Base-by-base conservation (phyloP, 2,113 vertebrate genomes). In the Gila orcuttii region DNA sequence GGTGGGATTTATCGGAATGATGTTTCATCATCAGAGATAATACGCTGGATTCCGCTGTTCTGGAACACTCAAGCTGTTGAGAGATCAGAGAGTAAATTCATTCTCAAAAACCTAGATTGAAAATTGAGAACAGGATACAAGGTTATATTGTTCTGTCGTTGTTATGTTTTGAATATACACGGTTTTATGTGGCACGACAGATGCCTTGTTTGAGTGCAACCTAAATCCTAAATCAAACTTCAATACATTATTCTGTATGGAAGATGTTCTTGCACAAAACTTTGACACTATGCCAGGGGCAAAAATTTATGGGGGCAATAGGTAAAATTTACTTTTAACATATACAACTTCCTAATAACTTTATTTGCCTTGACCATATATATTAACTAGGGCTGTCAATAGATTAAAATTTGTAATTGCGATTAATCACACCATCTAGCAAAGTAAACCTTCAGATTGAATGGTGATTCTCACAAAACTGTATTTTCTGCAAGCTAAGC, bases 71-170 rank as follows among this genome's bases (percentile, higher is more conserved):
- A 6, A 79, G 62, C 60, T 85, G 64, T 52, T 17, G 77, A 60
- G 77, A 86, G 77, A 80, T 80, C 52, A 59, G 77, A 71, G 79
- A 79, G 75, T 42, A 57, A 73, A 79, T 80, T 86, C n/a, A 60
- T 60, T 86, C 77, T 73, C 17, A 31, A 73, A 68, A 80, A 80
- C 75, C 73, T 45, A n/a, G 77, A 71, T 80, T 60, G 77, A 80
- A 71, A 73, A 86, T 47, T 80, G 77, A 69, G 25, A 80, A 80
- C 10, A 45, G 36, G 78, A 86, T 79, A 33, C n/a, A 31, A 23
- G 85, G 64, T 60, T 80, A 60, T 73, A 71, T 39, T 55, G 80
- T 31, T 57, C 10, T 12, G 5, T 52, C 6, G 31, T 21, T 59
- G 50, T 45, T 8, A n/a, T 71, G 68, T 5, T 78, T 50, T 82